Evolutionary conservation across 2,888 invertebrate genomes (phyloP).

Genomic region (Ornithoptera priamus): DNA sequence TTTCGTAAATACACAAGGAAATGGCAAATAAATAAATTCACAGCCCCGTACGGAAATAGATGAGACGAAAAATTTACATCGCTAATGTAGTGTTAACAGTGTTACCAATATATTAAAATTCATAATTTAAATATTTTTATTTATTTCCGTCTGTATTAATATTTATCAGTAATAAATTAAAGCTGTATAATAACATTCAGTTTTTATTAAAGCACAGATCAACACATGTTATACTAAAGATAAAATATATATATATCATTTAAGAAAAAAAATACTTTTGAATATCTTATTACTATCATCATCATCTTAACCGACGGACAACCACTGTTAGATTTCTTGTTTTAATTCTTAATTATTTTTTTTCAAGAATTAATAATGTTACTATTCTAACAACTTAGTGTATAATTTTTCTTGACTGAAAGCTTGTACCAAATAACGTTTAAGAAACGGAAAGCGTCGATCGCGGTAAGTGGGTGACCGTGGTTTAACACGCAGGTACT

Average conservation of each 20-base stretch:
- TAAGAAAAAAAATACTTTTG: not conserved
- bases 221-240: not conserved
- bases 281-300: not conserved
- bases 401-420: not conserved
- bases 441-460: slow-evolving; percentile 36
- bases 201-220: not conserved
- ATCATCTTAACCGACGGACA: too few species aligned
- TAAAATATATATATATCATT: not conserved
- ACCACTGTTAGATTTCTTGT: too few species aligned
- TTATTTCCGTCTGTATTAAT: not conserved
- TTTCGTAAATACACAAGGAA: not conserved
- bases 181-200: not conserved
- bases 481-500: slow-evolving; percentile 47
- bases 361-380: too few species aligned
- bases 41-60: slow-evolving; percentile 10
- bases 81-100: slow-evolving; percentile 1
- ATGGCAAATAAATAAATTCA: not conserved
- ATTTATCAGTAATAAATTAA: not conserved
- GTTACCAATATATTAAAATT: slow-evolving; percentile 1
- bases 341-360: too few species aligned
- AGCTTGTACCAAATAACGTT: slow-evolving; percentile 19
- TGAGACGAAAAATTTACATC: slow-evolving; percentile 8
- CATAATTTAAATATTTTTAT: slow-evolving; percentile 4
- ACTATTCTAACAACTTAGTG: not conserved
- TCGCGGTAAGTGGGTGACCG: slow-evolving; percentile 48